Conservation (phyloP, 2,113 vertebrate species). For the Crotalus helleri region DNA sequence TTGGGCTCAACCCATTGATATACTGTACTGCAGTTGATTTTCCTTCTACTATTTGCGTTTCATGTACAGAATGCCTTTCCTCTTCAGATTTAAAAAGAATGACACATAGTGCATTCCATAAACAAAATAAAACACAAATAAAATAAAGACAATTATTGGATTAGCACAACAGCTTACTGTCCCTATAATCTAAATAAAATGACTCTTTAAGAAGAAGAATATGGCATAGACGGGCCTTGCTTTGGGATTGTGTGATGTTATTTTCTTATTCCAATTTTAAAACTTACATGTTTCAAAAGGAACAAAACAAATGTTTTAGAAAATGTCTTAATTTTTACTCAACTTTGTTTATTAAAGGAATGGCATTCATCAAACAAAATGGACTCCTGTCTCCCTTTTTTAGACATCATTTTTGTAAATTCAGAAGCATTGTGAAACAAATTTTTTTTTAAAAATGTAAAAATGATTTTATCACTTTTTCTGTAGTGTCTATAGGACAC, state of each 20-base stretch:
- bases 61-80: slow-evolving; percentile 52
- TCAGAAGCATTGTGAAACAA: background rate
- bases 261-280: background rate
- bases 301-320: background rate
- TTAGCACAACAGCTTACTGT: slow-evolving; percentile 23
- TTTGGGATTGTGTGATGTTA: slow-evolving; percentile 37
- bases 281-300: background rate
- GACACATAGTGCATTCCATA: slow-evolving; percentile 71
- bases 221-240: slow-evolving; percentile 13
- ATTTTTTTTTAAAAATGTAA: background rate
- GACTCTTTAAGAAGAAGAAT: background rate
- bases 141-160: slow-evolving; percentile 41
- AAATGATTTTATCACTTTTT: background rate
- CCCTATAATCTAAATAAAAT: slow-evolving; percentile 55
- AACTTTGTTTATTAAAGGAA: background rate
- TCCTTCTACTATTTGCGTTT: slow-evolving; percentile 70
- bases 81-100: slow-evolving; percentile 71
- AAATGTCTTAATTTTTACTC: background rate
- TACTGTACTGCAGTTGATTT: slow-evolving; percentile 73
- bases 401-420: background rate
- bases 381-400: background rate
- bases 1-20: slow-evolving; percentile 72
- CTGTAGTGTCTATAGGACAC: background rate
- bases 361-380: background rate
- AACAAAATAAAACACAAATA: slow-evolving; percentile 39